Conservation (phyloP, 30 jellyfish, hydroid and myxozoan genomes). For the Kudoa iwatai region DNA sequence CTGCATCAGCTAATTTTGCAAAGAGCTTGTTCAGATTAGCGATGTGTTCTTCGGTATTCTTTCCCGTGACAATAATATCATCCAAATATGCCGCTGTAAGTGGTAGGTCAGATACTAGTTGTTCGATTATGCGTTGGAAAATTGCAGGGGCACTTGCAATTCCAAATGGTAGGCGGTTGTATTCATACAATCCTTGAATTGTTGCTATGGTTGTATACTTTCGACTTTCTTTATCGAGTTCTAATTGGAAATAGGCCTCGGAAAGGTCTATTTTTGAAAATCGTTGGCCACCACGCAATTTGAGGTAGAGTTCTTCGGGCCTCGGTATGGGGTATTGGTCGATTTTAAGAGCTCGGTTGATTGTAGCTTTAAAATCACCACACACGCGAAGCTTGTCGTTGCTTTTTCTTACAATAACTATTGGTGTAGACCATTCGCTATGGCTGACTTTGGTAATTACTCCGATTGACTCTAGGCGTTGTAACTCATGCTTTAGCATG, state of each 20-base stretch:
- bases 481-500: no score
- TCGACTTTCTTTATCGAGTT: constrained; percentile 4
- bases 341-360: no score
- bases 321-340: no score
- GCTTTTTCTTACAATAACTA: no score
- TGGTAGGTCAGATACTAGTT: constrained; percentile 3
- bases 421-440: no score
- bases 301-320: no score
- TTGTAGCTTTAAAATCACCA: no score
- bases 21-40: constrained; percentile 1
- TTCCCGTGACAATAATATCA: constrained; percentile 4
- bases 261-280: constrained; percentile 2
- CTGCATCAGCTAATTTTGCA: constrained; percentile 1
- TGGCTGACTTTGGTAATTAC: no score
- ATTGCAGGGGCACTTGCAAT: constrained; percentile 14
- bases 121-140: constrained; percentile 5
- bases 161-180: constrained; percentile 11
- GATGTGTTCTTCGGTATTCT: constrained; percentile 3
- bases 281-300: no score
- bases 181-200: constrained; percentile 3
- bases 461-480: no score
- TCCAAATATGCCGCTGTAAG: constrained; percentile 4
- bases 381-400: no score
- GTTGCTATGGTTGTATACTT: constrained; percentile 5
- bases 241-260: constrained; percentile 6